Base-by-base conservation (phyloP, 2,797 vertebrate genomes). In the Sebastes baramenuke region DNA sequence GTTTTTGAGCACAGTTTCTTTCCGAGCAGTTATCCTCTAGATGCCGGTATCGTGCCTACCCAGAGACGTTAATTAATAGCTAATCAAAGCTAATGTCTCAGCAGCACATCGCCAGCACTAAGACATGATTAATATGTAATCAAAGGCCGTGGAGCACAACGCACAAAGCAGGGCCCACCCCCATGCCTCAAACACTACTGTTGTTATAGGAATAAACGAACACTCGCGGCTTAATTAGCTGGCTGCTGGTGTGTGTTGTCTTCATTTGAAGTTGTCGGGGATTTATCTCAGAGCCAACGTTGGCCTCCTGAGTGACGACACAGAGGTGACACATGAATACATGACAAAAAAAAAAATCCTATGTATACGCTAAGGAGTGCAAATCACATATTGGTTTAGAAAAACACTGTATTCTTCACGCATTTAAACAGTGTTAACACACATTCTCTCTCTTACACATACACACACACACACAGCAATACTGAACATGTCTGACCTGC, bases 111-210 rank as follows among this genome's bases (percentile, higher is more conserved):
- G 88, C 90, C 92, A 94, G 88, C 94, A 95, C 94, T 95, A 95
- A 95, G 94, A 92, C 92, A 85, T 95, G 95, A 96, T 96, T 96
- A 96, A 96, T 96, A 96, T 85, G 94, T 96, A 95, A 96, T 96
- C 95, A 96, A 96, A 96, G 95, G 93, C 92, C 89, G 88, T 75
- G 85, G 86, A 92, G 93, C 89, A 91, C 88, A 92, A 91, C 89
- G 89, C 94, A 95, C 95, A 95, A 95, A 94, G 92, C 93, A 86
- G 89, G 89, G 91, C 94, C 95, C 93, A 86, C 95, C 94, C 95
- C 92, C 90, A 85, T 77, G 87, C 87, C 90, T 93, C 89, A 61
- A 85, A 86, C 87, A 83, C 91, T 84, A 92, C 92, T 93, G 95
- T 95, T 95, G 94, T 96, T 95, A 88, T 83, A 86, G 92, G 89